phyloP scores from a whole-genome alignment of 2,888 invertebrate species.

The Aplocera efformata region DNA sequence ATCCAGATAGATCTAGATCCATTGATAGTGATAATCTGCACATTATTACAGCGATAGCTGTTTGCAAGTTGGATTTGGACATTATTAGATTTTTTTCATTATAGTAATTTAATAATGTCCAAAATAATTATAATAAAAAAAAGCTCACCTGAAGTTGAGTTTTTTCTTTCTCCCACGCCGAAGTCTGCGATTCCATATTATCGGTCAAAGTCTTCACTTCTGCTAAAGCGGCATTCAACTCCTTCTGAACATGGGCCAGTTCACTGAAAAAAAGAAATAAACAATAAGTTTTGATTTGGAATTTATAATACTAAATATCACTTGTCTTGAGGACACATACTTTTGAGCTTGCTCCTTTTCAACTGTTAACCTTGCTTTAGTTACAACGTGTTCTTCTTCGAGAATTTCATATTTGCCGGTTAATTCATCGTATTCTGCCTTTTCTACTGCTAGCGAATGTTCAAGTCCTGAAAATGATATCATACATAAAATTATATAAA shows the following conservation, averaged over 20 bases:
- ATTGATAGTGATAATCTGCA: too few species aligned
- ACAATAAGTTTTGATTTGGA: slow-evolving; percentile 1
- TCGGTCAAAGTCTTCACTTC: slow-evolving; percentile 84
- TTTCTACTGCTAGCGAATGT: slow-evolving; percentile 83
- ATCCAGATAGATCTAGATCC: too few species aligned
- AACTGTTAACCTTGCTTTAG: slow-evolving; percentile 89
- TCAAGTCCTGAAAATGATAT: slow-evolving; percentile 81
- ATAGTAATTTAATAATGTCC: too few species aligned
- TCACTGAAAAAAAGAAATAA: slow-evolving; percentile 68
- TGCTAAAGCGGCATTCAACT: slow-evolving; percentile 79
- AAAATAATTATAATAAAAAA: background rate
- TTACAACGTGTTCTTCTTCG: slow-evolving; percentile 91
- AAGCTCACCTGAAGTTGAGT: slow-evolving; percentile 81
- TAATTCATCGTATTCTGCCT: slow-evolving; percentile 88
- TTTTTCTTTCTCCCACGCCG: slow-evolving; percentile 87
- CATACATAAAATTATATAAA: too few species aligned
- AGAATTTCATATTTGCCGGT: slow-evolving; percentile 90
- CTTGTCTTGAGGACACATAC: slow-evolving; percentile 49
- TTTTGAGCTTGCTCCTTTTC: slow-evolving; percentile 90
- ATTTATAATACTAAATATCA: slow-evolving; percentile 1
- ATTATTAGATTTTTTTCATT: too few species aligned
- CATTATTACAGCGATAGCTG: too few species aligned
- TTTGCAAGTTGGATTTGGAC: too few species aligned
- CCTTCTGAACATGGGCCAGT: slow-evolving; percentile 81
- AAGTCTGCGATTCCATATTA: slow-evolving; percentile 82